These are phyloP conservation scores for Bursaphelenchus mucronatus DNA, from an alignment of 1,140 invertebrate species.

Conservation along the genomic window DNA sequence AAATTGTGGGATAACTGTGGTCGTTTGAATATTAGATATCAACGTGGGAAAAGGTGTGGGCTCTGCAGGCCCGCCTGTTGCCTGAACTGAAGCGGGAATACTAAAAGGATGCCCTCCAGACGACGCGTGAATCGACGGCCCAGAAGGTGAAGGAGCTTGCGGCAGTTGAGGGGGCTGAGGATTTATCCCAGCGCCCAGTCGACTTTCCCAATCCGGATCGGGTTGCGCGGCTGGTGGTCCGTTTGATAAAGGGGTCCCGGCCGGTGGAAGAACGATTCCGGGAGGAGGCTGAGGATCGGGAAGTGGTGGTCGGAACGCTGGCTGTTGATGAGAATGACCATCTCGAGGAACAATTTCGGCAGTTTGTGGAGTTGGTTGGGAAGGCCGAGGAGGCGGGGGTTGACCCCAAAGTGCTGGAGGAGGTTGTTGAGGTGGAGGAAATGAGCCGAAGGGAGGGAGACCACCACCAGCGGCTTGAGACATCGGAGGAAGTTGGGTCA, in stretches of 20 bases:
- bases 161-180: constrained; percentile 9
- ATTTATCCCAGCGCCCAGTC: neutral
- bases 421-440: neutral
- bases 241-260: neutral
- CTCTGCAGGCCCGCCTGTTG: too few species aligned
- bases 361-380: constrained; percentile 1
- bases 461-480: constrained; percentile 5
- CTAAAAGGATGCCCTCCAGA: too few species aligned
- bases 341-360: neutral
- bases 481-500: neutral
- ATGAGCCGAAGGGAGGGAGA: neutral
- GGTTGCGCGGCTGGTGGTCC: neutral
- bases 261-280: constrained; percentile 2
- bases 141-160: constrained; percentile 1
- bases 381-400: neutral
- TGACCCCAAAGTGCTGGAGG: constrained; percentile 6
- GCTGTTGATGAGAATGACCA: neutral
- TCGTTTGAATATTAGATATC: neutral
- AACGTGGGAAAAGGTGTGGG: constrained; percentile 7
- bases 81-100: too few species aligned
- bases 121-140: too few species aligned
- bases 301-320: neutral
- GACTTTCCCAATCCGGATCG: neutral
- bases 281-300: neutral
- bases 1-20: too few species aligned